Base-by-base conservation (phyloP, 2,797 vertebrate genomes). In the Anguilla anguilla region DNA sequence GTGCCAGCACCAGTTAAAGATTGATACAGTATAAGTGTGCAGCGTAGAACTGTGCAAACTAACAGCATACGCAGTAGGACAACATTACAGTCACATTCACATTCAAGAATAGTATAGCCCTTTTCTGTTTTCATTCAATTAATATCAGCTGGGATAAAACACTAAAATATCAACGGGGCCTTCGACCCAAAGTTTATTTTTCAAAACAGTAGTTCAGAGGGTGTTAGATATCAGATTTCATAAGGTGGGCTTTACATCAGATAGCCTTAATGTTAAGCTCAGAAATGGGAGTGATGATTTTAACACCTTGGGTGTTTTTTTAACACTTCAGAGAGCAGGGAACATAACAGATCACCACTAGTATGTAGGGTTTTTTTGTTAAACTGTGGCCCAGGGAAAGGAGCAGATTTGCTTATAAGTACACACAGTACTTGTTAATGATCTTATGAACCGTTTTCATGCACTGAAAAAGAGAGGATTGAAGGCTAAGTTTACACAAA, bases 271-370 rank as follows among this genome's bases (percentile, higher is more conserved):
- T 11, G 28, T 69, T 69, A 69, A 69, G 64, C 64, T 28, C 25
- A 69, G 64, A 69, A 28, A 28, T 69, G 64, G 64, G 25, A 69
- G 25, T 69, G 64, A 69, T 69, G 25, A n/a, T 69, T 69, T 69
- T 69, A 25, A 69, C 64, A 69, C 64, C 6, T 69, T 28, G 64
- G 64, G 64, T 69, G n/a, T 69, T 69, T 69, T 64, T 28, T n/a
- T 69, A 69, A 69, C 64, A n/a, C 64, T 69, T 69, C 64, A 69
- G 64, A 28, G 25, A 69, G 64, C 64, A 69, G 64, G n/a, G 64
- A 69, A 69, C 64, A 69, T 69, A 69, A 69, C 64, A 69, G 64
- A 69, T 69, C 64, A 69, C 25, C 64, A 69, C 64, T 69, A 69
- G 64, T 69, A 69, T 69, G 64, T 69, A 69, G 64, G 64, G 64